Base-by-base conservation (phyloP, 2,888 invertebrate genomes). In the Caenorhabditis auriculariae region DNA sequence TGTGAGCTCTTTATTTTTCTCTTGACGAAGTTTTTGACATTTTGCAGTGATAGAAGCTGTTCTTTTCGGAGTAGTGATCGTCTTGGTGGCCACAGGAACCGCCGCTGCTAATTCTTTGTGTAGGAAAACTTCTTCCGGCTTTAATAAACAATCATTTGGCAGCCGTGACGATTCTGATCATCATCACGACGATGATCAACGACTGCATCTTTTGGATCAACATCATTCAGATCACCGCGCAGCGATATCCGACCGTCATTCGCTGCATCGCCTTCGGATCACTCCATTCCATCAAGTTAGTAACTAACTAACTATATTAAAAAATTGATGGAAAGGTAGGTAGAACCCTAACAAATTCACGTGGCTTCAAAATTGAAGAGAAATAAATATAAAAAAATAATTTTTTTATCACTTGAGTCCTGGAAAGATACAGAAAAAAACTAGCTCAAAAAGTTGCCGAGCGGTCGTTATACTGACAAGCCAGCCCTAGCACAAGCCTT, bases 161-260 rank as follows among this genome's bases (percentile, higher is more conserved):
- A 24, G 49, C 59, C 2, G 63, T 76, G 32, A 69, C 66, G 2
- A 60, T 76, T 37, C 50, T 74, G 0, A 60, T 77, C 17, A 70
- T 73, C 38, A 53, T 67, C 15, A 37, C 61, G 2, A 74, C 74
- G 0, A 75, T 76, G 77, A 75, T 77, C 60, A 76, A 76, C 44
- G 76, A 75, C 50, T 73, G 75, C 43, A 54, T 73, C 9, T 75
- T 77, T 60, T 76, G 75, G 75, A 78, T 78, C 64, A 76, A 76
- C 56, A 77, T 77, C 26, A 65, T 78, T 29, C 77, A 67, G 47
- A 68, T 72, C 21, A 78, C 77, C 3, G 67, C 76, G 19, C 76
- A 73, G 54, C 48, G 74, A 19, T 78, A 79, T 43, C 78, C 78
- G 6, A 78, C 78, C 7, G 78, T 78, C 32, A 74, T 78, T 45